Conservation (phyloP, 1,140 invertebrate species). For the Aphelinus certus region DNA sequence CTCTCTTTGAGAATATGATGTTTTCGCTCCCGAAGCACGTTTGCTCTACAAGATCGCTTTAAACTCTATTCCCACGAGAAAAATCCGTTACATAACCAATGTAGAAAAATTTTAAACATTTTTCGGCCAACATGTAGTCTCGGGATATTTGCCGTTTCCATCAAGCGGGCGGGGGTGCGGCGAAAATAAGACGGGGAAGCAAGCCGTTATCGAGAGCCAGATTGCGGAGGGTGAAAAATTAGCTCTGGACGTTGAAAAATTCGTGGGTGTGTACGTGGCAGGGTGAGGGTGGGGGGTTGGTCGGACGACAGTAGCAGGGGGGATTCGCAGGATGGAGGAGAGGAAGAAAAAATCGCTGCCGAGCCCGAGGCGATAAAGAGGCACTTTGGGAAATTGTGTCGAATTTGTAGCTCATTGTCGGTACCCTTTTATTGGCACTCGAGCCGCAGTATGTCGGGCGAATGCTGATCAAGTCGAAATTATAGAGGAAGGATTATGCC, state of each 20-base stretch:
- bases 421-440: neutral
- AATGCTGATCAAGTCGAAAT: too few relatives aligned
- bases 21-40: too few relatives aligned
- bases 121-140: too few relatives aligned
- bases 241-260: constrained; percentile 1
- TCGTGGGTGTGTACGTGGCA: neutral
- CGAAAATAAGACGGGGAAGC: neutral
- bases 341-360: constrained; percentile 11
- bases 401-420: constrained; percentile 24
- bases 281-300: neutral
- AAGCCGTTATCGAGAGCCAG: constrained; percentile 11
- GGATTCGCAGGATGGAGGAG: neutral
- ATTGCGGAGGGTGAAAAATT: constrained; percentile 20
- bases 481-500: too few relatives aligned
- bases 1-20: too few relatives aligned
- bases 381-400: neutral
- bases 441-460: too few relatives aligned
- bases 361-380: neutral
- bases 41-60: too few relatives aligned
- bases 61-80: too few relatives aligned
- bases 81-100: too few relatives aligned
- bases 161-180: too few relatives aligned
- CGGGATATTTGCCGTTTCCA: too few relatives aligned
- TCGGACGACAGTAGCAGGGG: neutral
- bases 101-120: too few relatives aligned